Base-by-base conservation (phyloP, 2,113 vertebrate genomes). In the human (Homo sapiens) region DNA sequence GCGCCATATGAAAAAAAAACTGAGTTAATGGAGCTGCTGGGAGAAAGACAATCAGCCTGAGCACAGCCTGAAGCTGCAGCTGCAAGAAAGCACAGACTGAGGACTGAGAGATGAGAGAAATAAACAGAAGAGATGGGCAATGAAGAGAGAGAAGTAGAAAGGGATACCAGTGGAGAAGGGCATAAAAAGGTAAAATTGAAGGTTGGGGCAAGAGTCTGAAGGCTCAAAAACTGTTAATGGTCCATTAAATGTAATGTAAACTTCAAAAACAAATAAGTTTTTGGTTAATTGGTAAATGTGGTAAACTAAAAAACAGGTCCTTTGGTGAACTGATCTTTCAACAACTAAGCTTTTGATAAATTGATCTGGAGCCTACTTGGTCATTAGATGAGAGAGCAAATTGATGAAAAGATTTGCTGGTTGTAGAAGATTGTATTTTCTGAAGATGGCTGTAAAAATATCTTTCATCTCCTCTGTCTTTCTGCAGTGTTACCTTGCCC, bases 151-250 rank as follows among this genome's bases (percentile, higher is more conserved):
- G 30, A 52, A 6, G 14, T 20, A 35, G 23, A 81, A 8, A 75
- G 6, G 8, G 6, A 73, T 5, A n/a, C 5, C 11, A 27, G 18
- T 17, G 9, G 3, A 40, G n/a, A 8, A 23, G 2, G 5, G 9
- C 0, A 3, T 30, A 55, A 20, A 66, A 85, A 22, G 3, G 5
- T 40, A 55, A 93, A 38, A 48, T 0, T 14, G 32, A 22, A 45
- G n/a, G 9, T 2, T 22, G 3, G 30, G 20, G 17, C 0, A 38
- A 45, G 23, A 95, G n/a, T 40, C 10, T 55, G 23, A 40, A 72
- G 25, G 13, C 6, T 90, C 40, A 87, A 57, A 61, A 68, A 6
- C 5, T 68, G 1, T n/a, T 76, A 73, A 16, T 17, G 23, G 25
- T 30, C 25, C 20, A 30, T 76, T 38, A 57, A 38, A 22, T 80